Percentiles rank a stretch among this genome's conserved stretches.
Evolutionary conservation across 2,113 vertebrate genomes (phyloP).

Genomic region (Lepus timidus): DNA sequence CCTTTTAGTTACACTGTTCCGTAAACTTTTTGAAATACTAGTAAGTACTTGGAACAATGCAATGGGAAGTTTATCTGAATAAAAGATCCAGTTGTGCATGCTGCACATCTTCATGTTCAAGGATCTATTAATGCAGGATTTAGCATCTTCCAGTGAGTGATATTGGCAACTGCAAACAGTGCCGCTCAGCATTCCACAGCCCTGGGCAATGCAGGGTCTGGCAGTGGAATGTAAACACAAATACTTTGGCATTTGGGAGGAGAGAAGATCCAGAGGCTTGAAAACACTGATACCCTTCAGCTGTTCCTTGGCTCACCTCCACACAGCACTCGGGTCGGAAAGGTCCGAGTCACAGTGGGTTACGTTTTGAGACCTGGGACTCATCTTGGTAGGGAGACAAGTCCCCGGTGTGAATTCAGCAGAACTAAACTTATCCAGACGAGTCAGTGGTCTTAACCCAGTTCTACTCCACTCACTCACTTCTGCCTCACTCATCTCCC

Average conservation of each 20-base stretch:
- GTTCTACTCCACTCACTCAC: background rate
- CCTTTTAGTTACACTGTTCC: too few relatives aligned
- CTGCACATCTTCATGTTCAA: background rate
- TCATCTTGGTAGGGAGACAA: background rate
- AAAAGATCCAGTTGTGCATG: background rate
- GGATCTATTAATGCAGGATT: background rate
- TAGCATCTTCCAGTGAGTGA: constrained; percentile 37
- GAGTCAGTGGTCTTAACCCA: background rate
- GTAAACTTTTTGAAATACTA: background rate
- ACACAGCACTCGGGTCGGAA: background rate
- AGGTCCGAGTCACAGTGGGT: background rate
- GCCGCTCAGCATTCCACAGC: background rate
- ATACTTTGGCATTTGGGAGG: background rate
- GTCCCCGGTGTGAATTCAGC: background rate
- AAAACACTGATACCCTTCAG: background rate
- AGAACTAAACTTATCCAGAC: background rate
- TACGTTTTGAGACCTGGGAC: background rate
- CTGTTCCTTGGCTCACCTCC: background rate
- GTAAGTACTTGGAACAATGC: background rate
- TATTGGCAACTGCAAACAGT: background rate
- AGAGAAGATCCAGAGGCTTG: background rate
- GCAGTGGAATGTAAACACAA: background rate
- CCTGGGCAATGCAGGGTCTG: background rate
- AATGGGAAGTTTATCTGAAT: background rate
- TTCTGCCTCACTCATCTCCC: background rate